Conservation (phyloP, 2,113 vertebrate species). For the Phyllostomus hastatus region DNA sequence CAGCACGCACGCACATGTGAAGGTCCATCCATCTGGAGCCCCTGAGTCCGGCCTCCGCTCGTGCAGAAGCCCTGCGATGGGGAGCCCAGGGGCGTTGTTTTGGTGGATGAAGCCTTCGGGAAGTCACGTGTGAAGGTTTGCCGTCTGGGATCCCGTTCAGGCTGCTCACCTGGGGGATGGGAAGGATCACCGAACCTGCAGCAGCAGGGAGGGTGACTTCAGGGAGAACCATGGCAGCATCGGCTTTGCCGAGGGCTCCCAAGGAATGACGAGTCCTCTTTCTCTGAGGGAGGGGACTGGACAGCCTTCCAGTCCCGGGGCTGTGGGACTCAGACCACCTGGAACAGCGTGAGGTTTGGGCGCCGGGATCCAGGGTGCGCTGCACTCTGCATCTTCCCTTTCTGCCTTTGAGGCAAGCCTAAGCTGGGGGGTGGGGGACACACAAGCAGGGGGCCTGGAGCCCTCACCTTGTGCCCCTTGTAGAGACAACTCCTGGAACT, state of each 20-base stretch:
- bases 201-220: neutral
- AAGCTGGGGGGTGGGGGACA: too few relatives aligned
- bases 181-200: neutral
- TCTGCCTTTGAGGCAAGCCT: neutral
- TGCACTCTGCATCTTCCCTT: neutral
- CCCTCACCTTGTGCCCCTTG: neutral
- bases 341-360: neutral
- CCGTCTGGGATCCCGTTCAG: neutral
- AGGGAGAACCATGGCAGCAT: neutral
- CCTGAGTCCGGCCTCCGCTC: neutral
- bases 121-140: neutral
- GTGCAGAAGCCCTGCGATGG: neutral
- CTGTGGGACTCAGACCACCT: neutral
- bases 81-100: neutral
- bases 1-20: accelerated
- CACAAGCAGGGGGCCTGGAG: too few relatives aligned
- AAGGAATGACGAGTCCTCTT: too few relatives aligned
- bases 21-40: neutral
- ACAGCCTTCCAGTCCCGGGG: neutral
- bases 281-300: neutral
- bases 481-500: neutral
- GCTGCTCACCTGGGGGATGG: neutral
- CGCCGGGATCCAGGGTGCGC: neutral
- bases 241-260: neutral
- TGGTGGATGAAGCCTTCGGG: neutral